These are phyloP conservation scores for Plodia interpunctella DNA, from an alignment of 1,140 invertebrate species.

Conservation along the genomic window DNA sequence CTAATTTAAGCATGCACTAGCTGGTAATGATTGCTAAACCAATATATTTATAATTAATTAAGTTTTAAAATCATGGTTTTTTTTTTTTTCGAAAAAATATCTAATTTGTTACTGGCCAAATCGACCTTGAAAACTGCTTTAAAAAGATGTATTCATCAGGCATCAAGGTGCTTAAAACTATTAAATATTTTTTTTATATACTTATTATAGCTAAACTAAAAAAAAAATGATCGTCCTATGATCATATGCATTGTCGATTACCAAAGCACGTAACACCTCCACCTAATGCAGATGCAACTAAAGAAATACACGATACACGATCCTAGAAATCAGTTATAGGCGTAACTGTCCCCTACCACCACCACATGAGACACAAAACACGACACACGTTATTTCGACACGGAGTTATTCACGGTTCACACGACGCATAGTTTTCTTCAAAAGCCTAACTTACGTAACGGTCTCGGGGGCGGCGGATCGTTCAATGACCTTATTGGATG, in stretches of 20 bases:
- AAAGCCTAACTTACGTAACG: conserved; percentile 69
- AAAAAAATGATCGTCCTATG: not conserved
- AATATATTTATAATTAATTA: too few species aligned
- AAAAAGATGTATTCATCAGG: too few species aligned
- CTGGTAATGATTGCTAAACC: too few species aligned
- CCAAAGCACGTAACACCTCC: not conserved
- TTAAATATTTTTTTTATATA: not conserved
- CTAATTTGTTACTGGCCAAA: too few species aligned
- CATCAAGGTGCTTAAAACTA: too few species aligned
- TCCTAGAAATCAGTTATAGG: not conserved
- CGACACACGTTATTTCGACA: conserved; percentile 28
- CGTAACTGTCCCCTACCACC: conserved; percentile 3
- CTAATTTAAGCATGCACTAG: not conserved
- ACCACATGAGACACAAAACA: conserved; percentile 25
- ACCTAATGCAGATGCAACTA: not conserved
- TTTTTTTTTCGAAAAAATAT: too few species aligned
- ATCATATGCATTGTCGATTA: not conserved
- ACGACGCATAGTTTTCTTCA: conserved; percentile 46
- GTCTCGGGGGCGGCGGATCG: conserved; percentile 44
- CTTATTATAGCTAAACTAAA: not conserved
- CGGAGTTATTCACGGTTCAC: conserved; percentile 58
- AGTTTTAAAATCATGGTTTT: too few species aligned
- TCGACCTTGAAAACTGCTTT: too few species aligned
- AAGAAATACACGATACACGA: not conserved
- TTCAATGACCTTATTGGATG: conserved; percentile 63